Evolutionary conservation across 2,113 vertebrate species (phyloP).

Genomic region (Alectura lathami): DNA sequence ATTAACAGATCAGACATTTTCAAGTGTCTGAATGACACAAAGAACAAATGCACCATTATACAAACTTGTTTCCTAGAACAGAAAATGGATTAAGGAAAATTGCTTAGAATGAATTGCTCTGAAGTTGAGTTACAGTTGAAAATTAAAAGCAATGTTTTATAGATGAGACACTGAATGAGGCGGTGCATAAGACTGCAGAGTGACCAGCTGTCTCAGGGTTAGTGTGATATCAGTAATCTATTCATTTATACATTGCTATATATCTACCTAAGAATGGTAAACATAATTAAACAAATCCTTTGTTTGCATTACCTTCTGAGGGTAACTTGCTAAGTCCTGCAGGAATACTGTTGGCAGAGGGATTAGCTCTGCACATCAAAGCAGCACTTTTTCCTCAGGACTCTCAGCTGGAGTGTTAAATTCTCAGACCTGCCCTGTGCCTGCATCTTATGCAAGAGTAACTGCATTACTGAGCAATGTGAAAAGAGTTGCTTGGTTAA

Average conservation of each 20-base stretch:
- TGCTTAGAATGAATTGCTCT: conserved; percentile 31
- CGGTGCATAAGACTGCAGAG: not conserved
- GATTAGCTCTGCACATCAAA: not conserved
- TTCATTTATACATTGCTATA: not conserved
- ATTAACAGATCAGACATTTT: conserved; percentile 8
- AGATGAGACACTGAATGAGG: not conserved
- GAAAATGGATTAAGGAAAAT: conserved; percentile 41
- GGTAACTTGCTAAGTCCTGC: not conserved
- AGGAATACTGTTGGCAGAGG: not conserved
- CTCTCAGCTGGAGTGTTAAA: not conserved
- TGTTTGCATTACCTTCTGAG: not conserved
- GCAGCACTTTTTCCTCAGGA: rapidly evolving
- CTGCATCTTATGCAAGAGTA: not conserved
- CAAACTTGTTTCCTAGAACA: conserved; percentile 17
- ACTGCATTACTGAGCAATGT: not conserved
- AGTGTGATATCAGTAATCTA: not conserved
- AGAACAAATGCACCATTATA: conserved; percentile 32
- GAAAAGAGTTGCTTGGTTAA: not conserved
- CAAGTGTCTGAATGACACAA: conserved; percentile 26
- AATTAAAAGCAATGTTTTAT: conserved; percentile 32
- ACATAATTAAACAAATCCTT: not conserved
- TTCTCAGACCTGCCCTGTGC: not conserved
- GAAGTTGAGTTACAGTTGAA: not conserved
- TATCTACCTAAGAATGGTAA: not conserved
- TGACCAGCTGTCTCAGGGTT: not conserved